These are phyloP conservation scores for Arothron firmamentum DNA, from an alignment of 2,113 vertebrate species.

Conservation along the genomic window DNA sequence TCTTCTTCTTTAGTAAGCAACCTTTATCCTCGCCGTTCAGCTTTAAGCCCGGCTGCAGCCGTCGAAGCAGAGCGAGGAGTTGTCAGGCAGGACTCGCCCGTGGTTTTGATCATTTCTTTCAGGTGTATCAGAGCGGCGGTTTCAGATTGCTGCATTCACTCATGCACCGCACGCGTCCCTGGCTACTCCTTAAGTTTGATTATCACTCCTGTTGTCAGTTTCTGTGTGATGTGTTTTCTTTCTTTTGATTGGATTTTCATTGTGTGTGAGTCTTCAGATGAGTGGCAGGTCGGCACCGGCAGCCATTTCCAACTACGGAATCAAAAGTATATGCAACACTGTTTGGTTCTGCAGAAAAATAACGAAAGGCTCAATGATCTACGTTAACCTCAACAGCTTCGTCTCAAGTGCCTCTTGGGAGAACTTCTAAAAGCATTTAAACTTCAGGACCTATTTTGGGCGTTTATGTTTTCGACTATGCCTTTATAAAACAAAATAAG, in stretches of 20 bases:
- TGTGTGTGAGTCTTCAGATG: too few species aligned
- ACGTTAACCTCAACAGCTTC: too few species aligned
- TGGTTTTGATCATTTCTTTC: constrained; percentile 35
- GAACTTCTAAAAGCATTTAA: too few species aligned
- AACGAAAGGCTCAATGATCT: constrained; percentile 4
- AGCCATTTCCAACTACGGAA: too few species aligned
- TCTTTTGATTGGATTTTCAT: background rate
- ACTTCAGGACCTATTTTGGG: too few species aligned
- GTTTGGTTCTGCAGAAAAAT: constrained; percentile 7
- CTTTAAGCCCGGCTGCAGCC: constrained; percentile 20
- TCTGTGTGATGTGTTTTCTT: constrained; percentile 11
- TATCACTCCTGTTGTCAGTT: constrained; percentile 9
- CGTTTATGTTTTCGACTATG: too few species aligned
- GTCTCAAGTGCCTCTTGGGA: too few species aligned
- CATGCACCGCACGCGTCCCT: constrained; percentile 48
- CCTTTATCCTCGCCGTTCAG: constrained; percentile 39
- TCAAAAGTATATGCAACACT: background rate
- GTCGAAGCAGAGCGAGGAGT: constrained; percentile 26
- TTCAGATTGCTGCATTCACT: constrained; percentile 27
- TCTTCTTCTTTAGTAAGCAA: constrained; percentile 35
- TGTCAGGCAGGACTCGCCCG: constrained; percentile 28
- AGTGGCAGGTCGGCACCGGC: too few species aligned
- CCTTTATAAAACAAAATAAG: too few species aligned
- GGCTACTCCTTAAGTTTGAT: constrained; percentile 12
- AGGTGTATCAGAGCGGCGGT: constrained; percentile 15